Percentiles rank a stretch among this genome's conserved stretches.
These are phyloP conservation scores for Acipenser ruthenus DNA, from an alignment of 2,797 vertebrate genomes.

Conservation along the genomic window DNA sequence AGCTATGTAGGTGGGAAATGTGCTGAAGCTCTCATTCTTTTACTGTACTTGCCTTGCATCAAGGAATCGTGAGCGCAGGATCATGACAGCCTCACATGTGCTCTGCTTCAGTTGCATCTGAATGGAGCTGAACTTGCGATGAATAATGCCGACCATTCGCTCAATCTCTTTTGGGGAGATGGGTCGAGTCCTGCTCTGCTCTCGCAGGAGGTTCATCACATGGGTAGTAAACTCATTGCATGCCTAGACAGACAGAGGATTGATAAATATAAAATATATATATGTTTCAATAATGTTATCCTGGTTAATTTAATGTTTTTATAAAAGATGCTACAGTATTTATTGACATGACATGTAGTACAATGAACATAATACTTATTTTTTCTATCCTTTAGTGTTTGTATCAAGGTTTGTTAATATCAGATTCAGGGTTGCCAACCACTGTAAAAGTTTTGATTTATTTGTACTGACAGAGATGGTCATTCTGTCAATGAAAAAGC, in stretches of 20 bases:
- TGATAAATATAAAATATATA: background rate
- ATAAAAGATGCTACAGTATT: too few species aligned
- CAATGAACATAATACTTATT: too few species aligned
- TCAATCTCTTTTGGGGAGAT: slow-evolving; percentile 97
- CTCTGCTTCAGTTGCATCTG: slow-evolving; percentile 98
- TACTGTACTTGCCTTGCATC: slow-evolving; percentile 75
- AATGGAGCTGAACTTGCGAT: slow-evolving; percentile 98
- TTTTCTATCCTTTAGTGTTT: too few species aligned
- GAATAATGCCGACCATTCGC: slow-evolving; percentile 95
- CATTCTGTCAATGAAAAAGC: background rate
- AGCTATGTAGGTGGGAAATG: background rate
- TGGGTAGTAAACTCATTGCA: slow-evolving; percentile 98
- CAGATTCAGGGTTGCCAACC: slow-evolving; percentile 12
- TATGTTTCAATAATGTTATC: too few species aligned
- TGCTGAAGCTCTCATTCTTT: slow-evolving; percentile 6
- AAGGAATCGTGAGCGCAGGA: slow-evolving; percentile 91
- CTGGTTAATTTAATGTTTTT: too few species aligned
- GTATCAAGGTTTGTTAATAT: background rate
- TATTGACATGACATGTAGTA: too few species aligned
- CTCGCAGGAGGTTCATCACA: slow-evolving; percentile 93
- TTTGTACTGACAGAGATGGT: background rate
- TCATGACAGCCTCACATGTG: slow-evolving; percentile 97
- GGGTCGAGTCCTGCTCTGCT: slow-evolving; percentile 89
- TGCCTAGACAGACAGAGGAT: slow-evolving; percentile 56
- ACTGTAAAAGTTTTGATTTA: background rate